These are phyloP conservation scores for Byasa hedistus DNA, from an alignment of 2,888 invertebrate genomes.

Conservation along the genomic window DNA sequence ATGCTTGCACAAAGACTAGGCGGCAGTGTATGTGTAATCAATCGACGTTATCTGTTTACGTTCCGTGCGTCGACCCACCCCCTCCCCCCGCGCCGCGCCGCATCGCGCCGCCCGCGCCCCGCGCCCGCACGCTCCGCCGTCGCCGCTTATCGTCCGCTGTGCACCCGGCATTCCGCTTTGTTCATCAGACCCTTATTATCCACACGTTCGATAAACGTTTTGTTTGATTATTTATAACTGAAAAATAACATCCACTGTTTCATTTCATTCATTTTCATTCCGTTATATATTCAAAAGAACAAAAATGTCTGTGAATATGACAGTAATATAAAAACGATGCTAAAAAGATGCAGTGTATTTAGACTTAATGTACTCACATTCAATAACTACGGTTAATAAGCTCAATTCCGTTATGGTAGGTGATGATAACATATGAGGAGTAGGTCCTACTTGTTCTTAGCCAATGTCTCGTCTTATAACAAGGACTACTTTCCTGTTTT, in stretches of 20 bases:
- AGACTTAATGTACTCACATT: neutral
- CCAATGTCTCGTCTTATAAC: too few relatives aligned
- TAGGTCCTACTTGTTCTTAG: too few relatives aligned
- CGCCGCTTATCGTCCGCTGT: constrained; percentile 44
- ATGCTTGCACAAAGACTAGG: constrained; percentile 46
- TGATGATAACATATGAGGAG: neutral
- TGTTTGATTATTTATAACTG: constrained; percentile 13
- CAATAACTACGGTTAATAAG: neutral
- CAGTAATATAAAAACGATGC: neutral
- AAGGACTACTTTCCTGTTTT: too few relatives aligned
- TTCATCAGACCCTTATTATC: constrained; percentile 42
- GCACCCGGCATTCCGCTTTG: constrained; percentile 62
- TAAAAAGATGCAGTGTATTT: neutral
- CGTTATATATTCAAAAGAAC: neutral
- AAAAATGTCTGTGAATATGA: neutral
- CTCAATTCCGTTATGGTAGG: neutral
- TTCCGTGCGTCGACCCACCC: constrained; percentile 59
- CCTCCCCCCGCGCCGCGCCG: constrained; percentile 37
- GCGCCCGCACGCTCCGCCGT: constrained; percentile 34
- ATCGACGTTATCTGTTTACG: constrained; percentile 68
- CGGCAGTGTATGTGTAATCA: constrained; percentile 60
- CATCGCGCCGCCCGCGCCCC: constrained; percentile 39
- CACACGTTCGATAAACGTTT: constrained; percentile 28
- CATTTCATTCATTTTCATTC: too few relatives aligned
- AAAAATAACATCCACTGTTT: constrained; percentile 1